A percentile compares a stretch with the other conserved stretches of the same genome.
These are phyloP conservation scores for Eupithecia subumbrata DNA, from an alignment of 2,888 invertebrate species.

Conservation along the genomic window DNA sequence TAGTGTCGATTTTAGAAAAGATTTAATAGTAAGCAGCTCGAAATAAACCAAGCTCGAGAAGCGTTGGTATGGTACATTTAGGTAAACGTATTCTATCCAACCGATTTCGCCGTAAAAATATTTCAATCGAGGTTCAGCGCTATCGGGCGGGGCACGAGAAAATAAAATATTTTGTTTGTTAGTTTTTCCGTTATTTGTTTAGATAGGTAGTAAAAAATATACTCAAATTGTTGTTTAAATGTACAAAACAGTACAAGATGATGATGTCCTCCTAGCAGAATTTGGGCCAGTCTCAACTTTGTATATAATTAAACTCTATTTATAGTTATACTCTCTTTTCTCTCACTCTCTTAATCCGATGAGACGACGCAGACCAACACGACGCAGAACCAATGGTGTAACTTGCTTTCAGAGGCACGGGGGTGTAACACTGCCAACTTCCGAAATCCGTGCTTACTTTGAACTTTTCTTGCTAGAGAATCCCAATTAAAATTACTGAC, in stretches of 20 bases:
- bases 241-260: too few species aligned
- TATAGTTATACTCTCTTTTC: neutral
- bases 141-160: neutral
- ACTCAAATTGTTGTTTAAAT: too few species aligned
- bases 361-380: neutral
- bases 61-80: neutral
- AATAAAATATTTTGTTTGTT: neutral
- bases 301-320: neutral
- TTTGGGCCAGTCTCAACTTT: too few species aligned
- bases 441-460: too few species aligned
- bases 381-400: neutral
- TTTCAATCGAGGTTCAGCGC: slow-evolving; percentile 11
- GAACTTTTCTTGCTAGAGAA: too few species aligned
- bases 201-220: too few species aligned
- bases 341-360: neutral
- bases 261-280: too few species aligned
- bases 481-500: too few species aligned
- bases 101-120: slow-evolving; percentile 3
- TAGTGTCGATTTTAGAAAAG: neutral
- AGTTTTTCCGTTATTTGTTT: neutral
- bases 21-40: neutral
- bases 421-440: too few species aligned
- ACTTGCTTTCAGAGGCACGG: neutral
- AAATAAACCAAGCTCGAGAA: neutral
- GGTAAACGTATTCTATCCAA: slow-evolving; percentile 10